Base-by-base conservation (phyloP, 1,140 invertebrate genomes). In the Propsilocerus akamusi region DNA sequence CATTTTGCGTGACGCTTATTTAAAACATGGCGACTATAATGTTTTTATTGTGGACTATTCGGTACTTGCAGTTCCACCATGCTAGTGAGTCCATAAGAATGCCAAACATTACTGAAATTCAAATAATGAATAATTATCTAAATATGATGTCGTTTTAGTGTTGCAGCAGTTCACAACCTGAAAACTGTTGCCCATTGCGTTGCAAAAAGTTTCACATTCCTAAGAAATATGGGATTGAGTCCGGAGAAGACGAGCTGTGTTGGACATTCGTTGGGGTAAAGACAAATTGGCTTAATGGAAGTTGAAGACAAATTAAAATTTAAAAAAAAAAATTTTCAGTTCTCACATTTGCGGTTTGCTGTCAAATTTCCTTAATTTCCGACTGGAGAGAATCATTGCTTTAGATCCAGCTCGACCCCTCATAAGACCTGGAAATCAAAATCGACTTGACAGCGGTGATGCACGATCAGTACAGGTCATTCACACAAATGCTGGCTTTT, bases 1-100 rank as follows among this genome's bases (percentile, higher is more conserved):
- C 2, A 76, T 83, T 1, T 61, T 83, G 0, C 68, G 77, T 51
- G 79, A 81, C 57, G 81, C 81, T 0, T 84, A 86, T 53, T 58
- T 83, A 7, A 67, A 67, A 23, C 78, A 80, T 52, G 78, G 78
- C 4, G 75, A 73, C 25, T 83, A 82, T 66, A 87, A 86, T 60
- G 76, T 84, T 2, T 77, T 85, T 56, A 65, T 81, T 59, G 66
- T 85, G 17, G 81, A 86, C 62, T 87, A 83, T 83, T 75, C 78
- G 3, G 59, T 60, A 0, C 64, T 85, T 2, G 72, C 73, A 37
- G 69, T 72, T 49, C 71, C 80, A 0, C 82, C 82, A 0, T 85
- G 81, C 63, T 86, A 86, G 34, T 41, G 22, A 41, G 34, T 41
- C n/a, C 5, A n/a, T n/a, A n/a, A n/a, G n/a, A n/a, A n/a, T n/a